phyloP scores from a whole-genome alignment of 1,140 invertebrate genomes.

The Hyphantria cunea region DNA sequence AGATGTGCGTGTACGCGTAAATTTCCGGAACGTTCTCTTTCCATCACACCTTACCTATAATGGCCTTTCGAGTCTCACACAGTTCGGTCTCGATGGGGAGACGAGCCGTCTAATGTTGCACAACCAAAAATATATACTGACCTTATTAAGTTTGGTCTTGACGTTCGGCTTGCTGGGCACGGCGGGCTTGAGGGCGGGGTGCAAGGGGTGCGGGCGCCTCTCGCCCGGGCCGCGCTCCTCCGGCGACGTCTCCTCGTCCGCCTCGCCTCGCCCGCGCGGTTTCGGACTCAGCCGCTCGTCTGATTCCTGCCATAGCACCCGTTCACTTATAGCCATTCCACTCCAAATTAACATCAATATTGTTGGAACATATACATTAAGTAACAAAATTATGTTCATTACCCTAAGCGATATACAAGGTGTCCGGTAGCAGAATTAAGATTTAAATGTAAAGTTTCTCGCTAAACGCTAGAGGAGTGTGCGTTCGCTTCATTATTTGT shows the following conservation, averaged over 20 bases:
- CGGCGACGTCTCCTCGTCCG: conserved; percentile 77
- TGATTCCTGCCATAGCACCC: conserved; percentile 63
- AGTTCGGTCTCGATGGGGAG: not conserved
- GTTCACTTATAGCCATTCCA: not conserved
- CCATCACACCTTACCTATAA: too few species aligned
- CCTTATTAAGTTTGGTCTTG: conserved; percentile 37
- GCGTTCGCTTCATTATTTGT: too few species aligned
- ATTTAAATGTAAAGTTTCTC: too few species aligned
- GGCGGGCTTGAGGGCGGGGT: conserved; percentile 85
- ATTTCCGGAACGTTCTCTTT: too few species aligned
- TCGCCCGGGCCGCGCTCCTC: conserved; percentile 71
- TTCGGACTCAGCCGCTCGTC: conserved; percentile 85
- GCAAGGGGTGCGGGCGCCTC: conserved; percentile 47
- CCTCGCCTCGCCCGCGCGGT: conserved; percentile 75
- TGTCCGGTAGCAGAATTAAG: too few species aligned
- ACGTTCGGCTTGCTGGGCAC: conserved; percentile 86
- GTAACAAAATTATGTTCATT: too few species aligned
- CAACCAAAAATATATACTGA: not conserved
- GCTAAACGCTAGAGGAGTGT: too few species aligned
- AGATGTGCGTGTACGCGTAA: too few species aligned
- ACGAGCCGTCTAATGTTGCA: not conserved
- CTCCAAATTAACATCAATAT: not conserved
- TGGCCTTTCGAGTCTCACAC: too few species aligned
- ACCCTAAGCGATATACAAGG: too few species aligned
- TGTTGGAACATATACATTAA: too few species aligned